phyloP scores from a whole-genome alignment of 92 coral and sea anemone species.

The Epizoanthus illoricatus region DNA sequence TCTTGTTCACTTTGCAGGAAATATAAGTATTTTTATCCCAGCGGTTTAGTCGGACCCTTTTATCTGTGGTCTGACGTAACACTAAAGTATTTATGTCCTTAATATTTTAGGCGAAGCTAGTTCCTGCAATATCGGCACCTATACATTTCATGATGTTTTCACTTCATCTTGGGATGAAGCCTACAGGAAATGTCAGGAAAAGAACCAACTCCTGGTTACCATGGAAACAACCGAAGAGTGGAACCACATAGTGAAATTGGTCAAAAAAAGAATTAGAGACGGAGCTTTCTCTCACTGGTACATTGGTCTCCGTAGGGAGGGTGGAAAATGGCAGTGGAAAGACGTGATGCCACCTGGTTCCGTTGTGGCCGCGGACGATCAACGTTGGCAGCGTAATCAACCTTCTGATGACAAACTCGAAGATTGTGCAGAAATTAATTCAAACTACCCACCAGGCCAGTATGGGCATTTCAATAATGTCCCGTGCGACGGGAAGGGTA shows the following conservation, averaged over 20 bases:
- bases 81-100: no score
- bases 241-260: neutral
- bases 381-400: neutral
- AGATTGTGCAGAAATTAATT: no score
- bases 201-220: neutral
- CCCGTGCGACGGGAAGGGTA: no score
- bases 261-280: neutral
- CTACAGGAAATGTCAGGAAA: neutral
- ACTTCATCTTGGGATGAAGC: neutral
- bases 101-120: neutral
- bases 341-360: neutral
- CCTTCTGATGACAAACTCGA: neutral
- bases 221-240: neutral
- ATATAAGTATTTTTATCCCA: no score
- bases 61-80: no score
- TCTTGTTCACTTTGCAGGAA: no score
- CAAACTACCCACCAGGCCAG: no score
- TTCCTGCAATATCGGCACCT: neutral
- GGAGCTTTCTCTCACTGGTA: neutral
- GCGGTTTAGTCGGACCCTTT: no score
- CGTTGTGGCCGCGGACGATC: neutral
- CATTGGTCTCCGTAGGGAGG: constrained; percentile 1
- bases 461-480: no score
- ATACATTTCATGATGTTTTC: neutral
- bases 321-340: neutral